Percentiles rank a stretch among this genome's conserved stretches.
Evolutionary conservation across 2,113 vertebrate genomes (phyloP).

Genomic region (Theropithecus gelada): DNA sequence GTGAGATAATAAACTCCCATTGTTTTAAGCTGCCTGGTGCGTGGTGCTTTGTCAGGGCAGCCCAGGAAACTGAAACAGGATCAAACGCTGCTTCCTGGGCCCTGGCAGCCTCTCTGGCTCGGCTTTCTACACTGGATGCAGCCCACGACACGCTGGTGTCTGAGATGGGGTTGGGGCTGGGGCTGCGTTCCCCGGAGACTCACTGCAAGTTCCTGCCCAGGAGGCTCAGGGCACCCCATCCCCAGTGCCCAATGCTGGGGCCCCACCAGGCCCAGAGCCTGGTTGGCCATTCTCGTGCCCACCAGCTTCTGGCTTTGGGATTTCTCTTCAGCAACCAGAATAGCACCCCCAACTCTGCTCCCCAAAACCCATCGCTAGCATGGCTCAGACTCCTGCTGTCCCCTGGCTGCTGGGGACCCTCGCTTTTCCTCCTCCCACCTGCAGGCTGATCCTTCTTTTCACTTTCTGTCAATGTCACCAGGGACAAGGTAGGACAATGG

Average conservation of each 20-base stretch:
- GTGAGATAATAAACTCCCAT: not conserved
- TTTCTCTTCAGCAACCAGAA: not conserved
- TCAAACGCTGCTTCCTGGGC: not conserved
- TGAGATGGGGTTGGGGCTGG: too few relatives aligned
- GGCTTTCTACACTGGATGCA: not conserved
- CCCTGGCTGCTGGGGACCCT: not conserved
- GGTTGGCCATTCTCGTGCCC: accelerated
- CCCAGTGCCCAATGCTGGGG: too few relatives aligned
- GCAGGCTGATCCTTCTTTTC: not conserved
- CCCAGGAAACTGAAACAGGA: not conserved
- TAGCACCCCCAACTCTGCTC: not conserved
- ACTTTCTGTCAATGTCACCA: not conserved
- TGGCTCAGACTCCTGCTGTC: not conserved
- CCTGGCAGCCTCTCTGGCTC: not conserved
- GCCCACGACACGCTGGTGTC: not conserved
- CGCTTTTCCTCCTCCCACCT: not conserved
- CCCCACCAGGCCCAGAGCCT: not conserved
- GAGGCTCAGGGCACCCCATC: too few relatives aligned
- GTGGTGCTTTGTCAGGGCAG: not conserved
- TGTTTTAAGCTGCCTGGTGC: not conserved
- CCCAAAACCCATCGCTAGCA: not conserved
- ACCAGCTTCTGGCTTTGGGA: not conserved
- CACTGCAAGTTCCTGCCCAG: not conserved
- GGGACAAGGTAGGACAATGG: not conserved
- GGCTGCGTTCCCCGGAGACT: not conserved